phyloP scores from a whole-genome alignment of 2,113 vertebrate genomes.

The Pygoscelis adeliae region DNA sequence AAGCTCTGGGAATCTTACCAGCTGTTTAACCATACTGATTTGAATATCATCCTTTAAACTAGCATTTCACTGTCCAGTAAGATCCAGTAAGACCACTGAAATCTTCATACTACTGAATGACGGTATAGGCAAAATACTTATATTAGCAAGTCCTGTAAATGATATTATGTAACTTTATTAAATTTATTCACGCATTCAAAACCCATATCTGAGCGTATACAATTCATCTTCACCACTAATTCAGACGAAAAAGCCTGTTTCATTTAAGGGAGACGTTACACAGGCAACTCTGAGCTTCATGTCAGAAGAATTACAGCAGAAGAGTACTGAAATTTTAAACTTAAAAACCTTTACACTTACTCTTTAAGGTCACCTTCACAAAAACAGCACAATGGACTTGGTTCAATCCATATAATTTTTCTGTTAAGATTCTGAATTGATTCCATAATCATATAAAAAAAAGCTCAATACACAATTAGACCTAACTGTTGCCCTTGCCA shows the following conservation, averaged over 20 bases:
- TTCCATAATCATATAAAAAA: slow-evolving; percentile 33
- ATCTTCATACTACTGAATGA: background rate
- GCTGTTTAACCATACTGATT: background rate
- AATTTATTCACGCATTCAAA: background rate
- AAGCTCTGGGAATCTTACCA: background rate
- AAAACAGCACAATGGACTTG: background rate
- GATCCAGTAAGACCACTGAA: background rate
- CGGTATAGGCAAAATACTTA: background rate
- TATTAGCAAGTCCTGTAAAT: background rate
- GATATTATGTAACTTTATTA: background rate
- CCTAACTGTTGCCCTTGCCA: slow-evolving; percentile 17
- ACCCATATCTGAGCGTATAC: background rate
- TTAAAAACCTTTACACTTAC: background rate
- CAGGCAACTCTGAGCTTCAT: background rate
- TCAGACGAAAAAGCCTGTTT: background rate
- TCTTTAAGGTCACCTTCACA: slow-evolving; percentile 34
- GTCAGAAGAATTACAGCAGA: background rate
- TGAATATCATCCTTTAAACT: background rate
- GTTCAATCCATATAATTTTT: background rate
- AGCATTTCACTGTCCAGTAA: background rate
- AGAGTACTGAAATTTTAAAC: background rate
- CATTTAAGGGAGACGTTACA: background rate
- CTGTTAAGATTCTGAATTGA: slow-evolving; percentile 48
- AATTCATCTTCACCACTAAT: background rate
- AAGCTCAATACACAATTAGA: slow-evolving; percentile 52